Base-by-base conservation (phyloP, 2,113 vertebrate genomes). In the Aythya baeri region DNA sequence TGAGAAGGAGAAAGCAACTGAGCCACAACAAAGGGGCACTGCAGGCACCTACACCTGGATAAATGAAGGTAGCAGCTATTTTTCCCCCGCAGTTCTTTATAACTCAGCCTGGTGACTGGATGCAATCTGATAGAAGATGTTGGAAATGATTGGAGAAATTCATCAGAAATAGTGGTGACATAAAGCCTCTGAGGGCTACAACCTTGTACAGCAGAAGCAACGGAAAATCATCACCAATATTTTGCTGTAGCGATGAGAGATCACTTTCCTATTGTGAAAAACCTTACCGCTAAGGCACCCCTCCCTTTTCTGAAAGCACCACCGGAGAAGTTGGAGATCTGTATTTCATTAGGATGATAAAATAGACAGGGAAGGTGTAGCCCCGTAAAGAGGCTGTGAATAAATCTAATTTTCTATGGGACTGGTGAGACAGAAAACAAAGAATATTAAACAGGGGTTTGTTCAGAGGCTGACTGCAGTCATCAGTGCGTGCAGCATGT, bases 41-140 rank as follows among this genome's bases (percentile, higher is more conserved):
- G 55, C 67, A 70, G 50, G 83, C 38, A 25, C 63, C 57, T 0
- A 0, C 6, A 1, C 52, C 25, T 0, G 2, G 54, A 68, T 2
- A n/a, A 11, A 7, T 3, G 27, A 25, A 21, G 31, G 52, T 61
- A 87, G 89, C 74, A 82, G 74, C 62, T 15, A 11, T 12, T 75
- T 7, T 34, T 63, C 58, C 79, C 43, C 43, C 78, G 1, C 21
- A 58, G 1, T 14, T 12, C 66, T n/a, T 16, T n/a, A 3, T n/a
- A 76, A 12, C 58, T 84, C 22, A 1, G 13, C 9, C 49, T 5
- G n/a, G 25, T 62, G 89, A 43, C 12, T 27, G 82, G 74, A 82
- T 65, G 16, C 8, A 18, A 52, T 57, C 84, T 76, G 93, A 72
- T 70, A 77, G 75, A 68, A 63, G 80, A 70, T 36, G 66, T 4